Evolutionary conservation across 2,797 vertebrate genomes (phyloP).

Genomic region (Chelon labrosus): DNA sequence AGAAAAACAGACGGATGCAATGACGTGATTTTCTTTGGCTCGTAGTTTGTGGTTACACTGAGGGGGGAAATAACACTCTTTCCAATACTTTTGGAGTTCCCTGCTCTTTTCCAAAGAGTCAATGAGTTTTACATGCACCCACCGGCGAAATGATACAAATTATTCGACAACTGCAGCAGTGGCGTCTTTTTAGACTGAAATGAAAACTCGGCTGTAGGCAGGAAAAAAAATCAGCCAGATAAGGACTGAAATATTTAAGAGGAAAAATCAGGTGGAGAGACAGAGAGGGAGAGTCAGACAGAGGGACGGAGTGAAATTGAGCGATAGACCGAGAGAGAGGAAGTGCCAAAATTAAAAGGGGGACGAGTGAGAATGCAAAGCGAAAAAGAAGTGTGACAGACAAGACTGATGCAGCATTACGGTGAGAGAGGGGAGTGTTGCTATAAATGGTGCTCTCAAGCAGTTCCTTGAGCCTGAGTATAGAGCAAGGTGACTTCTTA

Average conservation of each 20-base stretch:
- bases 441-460: background rate
- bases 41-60: constrained; percentile 7
- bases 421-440: background rate
- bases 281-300: background rate
- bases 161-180: constrained; percentile 39
- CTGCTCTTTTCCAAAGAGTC: constrained; percentile 37
- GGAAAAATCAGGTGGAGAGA: constrained; percentile 19
- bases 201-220: constrained; percentile 47
- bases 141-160: constrained; percentile 52
- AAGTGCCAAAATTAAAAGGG: background rate
- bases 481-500: constrained; percentile 25
- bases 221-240: constrained; percentile 10
- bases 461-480: constrained; percentile 15
- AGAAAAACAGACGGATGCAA: background rate
- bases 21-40: constrained; percentile 1
- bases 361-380: background rate
- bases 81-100: constrained; percentile 16
- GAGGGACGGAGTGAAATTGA: background rate
- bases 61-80: background rate
- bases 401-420: constrained; percentile 11
- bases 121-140: constrained; percentile 27
- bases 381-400: background rate
- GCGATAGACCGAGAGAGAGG: constrained; percentile 5
- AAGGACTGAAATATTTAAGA: constrained; percentile 28
- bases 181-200: constrained; percentile 38